phyloP scores from a whole-genome alignment of 2,113 vertebrate species.

The Nothoprocta pentlandii region DNA sequence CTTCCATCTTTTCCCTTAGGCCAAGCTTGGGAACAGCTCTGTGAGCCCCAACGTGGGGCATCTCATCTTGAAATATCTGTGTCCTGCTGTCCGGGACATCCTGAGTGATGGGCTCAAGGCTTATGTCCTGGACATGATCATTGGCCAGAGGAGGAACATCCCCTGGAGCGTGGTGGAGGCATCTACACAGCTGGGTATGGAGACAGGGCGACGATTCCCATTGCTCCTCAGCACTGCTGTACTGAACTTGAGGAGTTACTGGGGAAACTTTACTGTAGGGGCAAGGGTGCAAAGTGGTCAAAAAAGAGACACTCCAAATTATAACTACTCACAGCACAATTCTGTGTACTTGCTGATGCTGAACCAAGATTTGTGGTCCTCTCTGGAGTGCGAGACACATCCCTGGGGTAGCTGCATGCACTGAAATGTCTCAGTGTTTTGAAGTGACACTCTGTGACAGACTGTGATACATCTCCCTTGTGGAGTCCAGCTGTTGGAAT shows the following conservation, averaged over 20 bases:
- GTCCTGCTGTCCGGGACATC: constrained; percentile 90
- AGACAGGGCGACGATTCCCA: not conserved
- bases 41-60: constrained; percentile 97
- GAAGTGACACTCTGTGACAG: not conserved
- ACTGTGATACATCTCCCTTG: not conserved
- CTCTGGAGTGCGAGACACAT: not conserved
- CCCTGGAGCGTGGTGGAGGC: constrained; percentile 96
- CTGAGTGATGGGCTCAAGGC: constrained; percentile 93
- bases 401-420: not conserved
- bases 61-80: constrained; percentile 96
- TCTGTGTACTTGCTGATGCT: not conserved
- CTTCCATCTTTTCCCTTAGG: constrained; percentile 74
- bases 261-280: not conserved
- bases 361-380: not conserved
- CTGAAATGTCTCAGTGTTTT: not conserved
- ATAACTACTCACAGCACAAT: accelerated
- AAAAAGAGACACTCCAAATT: not conserved
- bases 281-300: not conserved
- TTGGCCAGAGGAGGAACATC: constrained; percentile 92
- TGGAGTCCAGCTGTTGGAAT: not conserved
- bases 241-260: not conserved
- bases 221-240: accelerated
- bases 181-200: constrained; percentile 90
- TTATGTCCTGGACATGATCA: constrained; percentile 92
- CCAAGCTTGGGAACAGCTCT: constrained; percentile 96